phyloP scores from a whole-genome alignment of 2,888 invertebrate species.

The Rhagium mordax region DNA sequence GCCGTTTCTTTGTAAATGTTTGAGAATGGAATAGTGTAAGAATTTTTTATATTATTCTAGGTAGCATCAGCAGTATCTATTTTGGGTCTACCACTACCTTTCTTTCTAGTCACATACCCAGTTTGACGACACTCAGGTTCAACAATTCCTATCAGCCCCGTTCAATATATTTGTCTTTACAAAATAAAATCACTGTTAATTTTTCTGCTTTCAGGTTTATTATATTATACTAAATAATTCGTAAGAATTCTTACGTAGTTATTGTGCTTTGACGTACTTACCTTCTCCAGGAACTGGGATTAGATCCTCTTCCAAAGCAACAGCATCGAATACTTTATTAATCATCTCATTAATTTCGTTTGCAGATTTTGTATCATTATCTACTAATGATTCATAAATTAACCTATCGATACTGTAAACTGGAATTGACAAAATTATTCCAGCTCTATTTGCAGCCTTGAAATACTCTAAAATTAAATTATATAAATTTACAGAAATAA shows the following conservation, averaged over 20 bases:
- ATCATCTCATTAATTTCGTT: constrained; percentile 60
- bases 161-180: too few relatives aligned
- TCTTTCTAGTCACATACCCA: too few relatives aligned
- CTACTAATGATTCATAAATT: constrained; percentile 70
- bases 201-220: too few relatives aligned
- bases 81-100: too few relatives aligned
- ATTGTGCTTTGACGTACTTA: constrained; percentile 19
- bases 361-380: constrained; percentile 53
- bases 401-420: constrained; percentile 72
- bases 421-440: constrained; percentile 70
- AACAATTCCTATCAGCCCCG: too few relatives aligned
- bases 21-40: too few relatives aligned
- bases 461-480: constrained; percentile 56
- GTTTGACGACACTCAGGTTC: too few relatives aligned
- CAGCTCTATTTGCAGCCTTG: constrained; percentile 64
- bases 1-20: too few relatives aligned
- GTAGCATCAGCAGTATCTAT: too few relatives aligned
- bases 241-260: background rate
- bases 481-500: constrained; percentile 9
- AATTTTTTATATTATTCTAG: too few relatives aligned
- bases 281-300: constrained; percentile 47
- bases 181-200: too few relatives aligned
- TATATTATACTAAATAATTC: too few relatives aligned
- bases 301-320: constrained; percentile 54
- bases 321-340: constrained; percentile 50